A percentile compares a stretch with the other conserved stretches of the same genome.
Conservation (phyloP, 2,113 vertebrate genomes). For the Lanius collurio region DNA sequence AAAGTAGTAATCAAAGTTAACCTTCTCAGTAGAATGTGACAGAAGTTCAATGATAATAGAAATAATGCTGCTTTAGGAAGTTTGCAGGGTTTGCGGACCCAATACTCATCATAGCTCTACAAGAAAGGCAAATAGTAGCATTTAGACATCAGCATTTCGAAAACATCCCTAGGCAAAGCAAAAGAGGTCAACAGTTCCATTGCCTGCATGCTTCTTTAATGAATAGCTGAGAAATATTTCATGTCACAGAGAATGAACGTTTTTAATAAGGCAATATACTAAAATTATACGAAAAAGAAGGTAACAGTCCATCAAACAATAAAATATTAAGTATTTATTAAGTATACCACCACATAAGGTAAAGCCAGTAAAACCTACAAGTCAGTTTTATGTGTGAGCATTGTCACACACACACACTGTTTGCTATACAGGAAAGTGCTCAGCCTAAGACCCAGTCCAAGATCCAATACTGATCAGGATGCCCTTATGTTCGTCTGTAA, state of each 20-base stretch:
- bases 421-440: background rate
- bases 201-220: background rate
- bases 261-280: background rate
- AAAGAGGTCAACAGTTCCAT: background rate
- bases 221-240: background rate
- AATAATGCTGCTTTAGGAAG: background rate
- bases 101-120: background rate
- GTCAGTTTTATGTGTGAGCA: background rate
- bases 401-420: background rate
- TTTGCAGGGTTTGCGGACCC: background rate
- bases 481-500: too few relatives aligned
- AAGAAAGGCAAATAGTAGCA: background rate
- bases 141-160: background rate
- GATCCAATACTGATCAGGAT: background rate
- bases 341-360: background rate
- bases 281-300: background rate
- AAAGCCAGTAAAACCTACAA: background rate
- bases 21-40: constrained; percentile 7
- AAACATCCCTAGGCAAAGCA: background rate
- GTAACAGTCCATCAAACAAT: background rate
- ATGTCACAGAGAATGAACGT: background rate
- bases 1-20: constrained; percentile 24
- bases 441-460: background rate
- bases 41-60: constrained; percentile 45
- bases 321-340: background rate